Percentiles rank a stretch among this genome's conserved stretches.
Conservation (phyloP, 2,113 vertebrate genomes). For the Aplodontia rufa region DNA sequence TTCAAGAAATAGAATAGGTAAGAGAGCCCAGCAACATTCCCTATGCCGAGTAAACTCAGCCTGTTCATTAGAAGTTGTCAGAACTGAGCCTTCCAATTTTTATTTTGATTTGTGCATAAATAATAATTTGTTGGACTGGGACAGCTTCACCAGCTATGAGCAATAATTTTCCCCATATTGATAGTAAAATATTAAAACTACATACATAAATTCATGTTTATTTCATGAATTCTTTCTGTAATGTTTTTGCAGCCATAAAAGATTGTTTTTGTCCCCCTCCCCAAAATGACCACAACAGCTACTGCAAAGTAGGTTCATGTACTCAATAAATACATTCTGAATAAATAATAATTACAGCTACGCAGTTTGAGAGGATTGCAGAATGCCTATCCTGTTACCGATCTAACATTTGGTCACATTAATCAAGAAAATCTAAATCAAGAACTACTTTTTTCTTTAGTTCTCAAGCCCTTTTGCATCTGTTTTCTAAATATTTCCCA, state of each 20-base stretch:
- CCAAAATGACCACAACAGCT: neutral
- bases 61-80: neutral
- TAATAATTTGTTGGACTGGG: neutral
- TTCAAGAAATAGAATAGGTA: neutral
- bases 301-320: neutral
- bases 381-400: neutral
- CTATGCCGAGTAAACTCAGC: neutral
- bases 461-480: neutral
- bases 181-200: neutral
- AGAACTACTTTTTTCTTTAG: neutral
- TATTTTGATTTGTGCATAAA: neutral
- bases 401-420: neutral
- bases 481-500: constrained; percentile 1
- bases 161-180: neutral
- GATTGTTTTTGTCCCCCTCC: neutral
- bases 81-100: neutral
- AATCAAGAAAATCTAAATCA: neutral
- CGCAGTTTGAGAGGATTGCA: neutral
- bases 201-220: neutral
- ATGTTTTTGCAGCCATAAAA: neutral
- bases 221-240: neutral
- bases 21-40: neutral
- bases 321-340: neutral
- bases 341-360: neutral
- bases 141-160: neutral